Conservation (phyloP, 1,140 invertebrate species). For the Anoplophora glabripennis region DNA sequence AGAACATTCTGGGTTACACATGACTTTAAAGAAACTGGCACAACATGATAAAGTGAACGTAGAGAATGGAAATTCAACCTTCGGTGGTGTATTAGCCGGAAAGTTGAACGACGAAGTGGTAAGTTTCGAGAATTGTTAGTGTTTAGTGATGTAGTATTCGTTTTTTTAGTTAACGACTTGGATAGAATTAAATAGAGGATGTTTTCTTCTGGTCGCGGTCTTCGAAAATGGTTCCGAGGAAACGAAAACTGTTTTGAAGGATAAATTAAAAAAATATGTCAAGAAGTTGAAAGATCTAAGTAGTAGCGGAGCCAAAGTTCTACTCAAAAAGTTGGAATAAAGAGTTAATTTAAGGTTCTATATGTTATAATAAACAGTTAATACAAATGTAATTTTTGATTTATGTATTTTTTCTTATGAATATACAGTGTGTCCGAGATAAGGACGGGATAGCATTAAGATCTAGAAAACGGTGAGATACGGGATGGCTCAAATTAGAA, state of each 20-base stretch:
- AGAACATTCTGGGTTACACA: slow-evolving; percentile 78
- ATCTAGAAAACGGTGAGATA: no score
- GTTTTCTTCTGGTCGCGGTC: slow-evolving; percentile 58
- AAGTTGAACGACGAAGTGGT: slow-evolving; percentile 57
- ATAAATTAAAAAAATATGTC: slow-evolving; percentile 31
- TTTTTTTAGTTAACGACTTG: slow-evolving; percentile 51
- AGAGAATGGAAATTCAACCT: slow-evolving; percentile 45
- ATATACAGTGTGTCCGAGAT: no score
- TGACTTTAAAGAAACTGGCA: slow-evolving; percentile 77
- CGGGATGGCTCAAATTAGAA: no score
- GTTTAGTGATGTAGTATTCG: slow-evolving; percentile 15
- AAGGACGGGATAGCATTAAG: no score
- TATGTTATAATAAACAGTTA: no score
- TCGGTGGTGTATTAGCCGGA: slow-evolving; percentile 51
- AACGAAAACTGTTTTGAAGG: slow-evolving; percentile 37
- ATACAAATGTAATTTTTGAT: no score
- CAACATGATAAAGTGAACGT: slow-evolving; percentile 58
- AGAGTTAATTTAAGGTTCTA: no score
- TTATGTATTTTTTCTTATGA: no score
- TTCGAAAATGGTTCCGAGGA: slow-evolving; percentile 50
- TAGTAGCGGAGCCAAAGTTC: slow-evolving; percentile 53
- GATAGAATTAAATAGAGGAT: slow-evolving; percentile 59
- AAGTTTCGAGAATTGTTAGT: slow-evolving; percentile 44
- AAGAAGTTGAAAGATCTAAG: slow-evolving; percentile 48
- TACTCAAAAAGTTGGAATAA: slow-evolving; percentile 52